Evolutionary conservation across 2,113 vertebrate genomes (phyloP).

Genomic region (Ptilonorhynchus violaceus): DNA sequence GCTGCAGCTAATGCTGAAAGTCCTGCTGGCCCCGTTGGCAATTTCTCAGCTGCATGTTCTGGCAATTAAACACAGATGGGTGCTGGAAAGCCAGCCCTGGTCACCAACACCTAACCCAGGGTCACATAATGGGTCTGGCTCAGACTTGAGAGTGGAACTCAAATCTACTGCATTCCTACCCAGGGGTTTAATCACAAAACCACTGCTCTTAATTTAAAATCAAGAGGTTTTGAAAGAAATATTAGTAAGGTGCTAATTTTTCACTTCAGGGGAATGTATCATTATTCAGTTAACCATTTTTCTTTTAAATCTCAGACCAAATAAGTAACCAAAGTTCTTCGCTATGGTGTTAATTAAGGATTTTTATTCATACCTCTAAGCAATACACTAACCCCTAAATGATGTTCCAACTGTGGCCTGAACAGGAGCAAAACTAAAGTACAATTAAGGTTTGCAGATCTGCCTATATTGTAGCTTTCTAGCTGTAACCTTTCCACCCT

Average conservation of each 20-base stretch:
- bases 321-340: background rate
- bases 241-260: slow-evolving; percentile 41
- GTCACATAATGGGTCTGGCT: background rate
- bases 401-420: background rate
- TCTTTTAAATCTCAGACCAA: background rate
- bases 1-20: background rate
- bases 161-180: background rate
- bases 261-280: slow-evolving; percentile 18
- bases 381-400: slow-evolving; percentile 20
- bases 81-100: background rate
- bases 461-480: background rate
- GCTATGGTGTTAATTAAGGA: slow-evolving; percentile 6
- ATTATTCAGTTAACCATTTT: background rate
- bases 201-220: slow-evolving; percentile 31
- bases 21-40: background rate
- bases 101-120: background rate
- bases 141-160: background rate
- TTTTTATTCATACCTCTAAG: slow-evolving; percentile 13
- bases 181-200: slow-evolving; percentile 16
- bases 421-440: background rate
- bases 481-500: background rate
- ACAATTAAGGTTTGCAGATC: slow-evolving; percentile 17
- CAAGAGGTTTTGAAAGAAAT: slow-evolving; percentile 17
- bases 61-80: background rate
- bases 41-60: background rate